Percentiles rank a stretch among this genome's conserved stretches.
Conservation (phyloP, 2,888 invertebrate species). For the Eristalis arbustorum region DNA sequence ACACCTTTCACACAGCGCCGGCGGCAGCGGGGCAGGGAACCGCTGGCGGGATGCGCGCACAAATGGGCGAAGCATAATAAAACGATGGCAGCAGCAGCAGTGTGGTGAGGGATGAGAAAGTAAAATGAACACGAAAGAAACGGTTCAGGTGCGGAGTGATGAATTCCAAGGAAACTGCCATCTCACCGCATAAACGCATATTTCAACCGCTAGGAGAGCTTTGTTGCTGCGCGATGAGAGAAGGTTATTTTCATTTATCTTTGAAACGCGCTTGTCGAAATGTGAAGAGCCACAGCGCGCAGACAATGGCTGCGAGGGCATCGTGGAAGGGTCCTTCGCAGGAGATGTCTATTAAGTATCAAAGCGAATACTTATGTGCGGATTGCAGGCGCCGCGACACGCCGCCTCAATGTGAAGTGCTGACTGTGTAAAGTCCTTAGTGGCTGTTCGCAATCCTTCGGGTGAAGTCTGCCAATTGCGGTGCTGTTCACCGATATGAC, state of each 20-base stretch:
- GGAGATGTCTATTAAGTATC: neutral
- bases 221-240: constrained; percentile 5
- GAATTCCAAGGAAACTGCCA: constrained; percentile 37
- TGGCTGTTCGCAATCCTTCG: neutral
- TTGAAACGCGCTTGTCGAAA: neutral
- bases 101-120: neutral
- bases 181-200: constrained; percentile 26
- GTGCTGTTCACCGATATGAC: too few species aligned
- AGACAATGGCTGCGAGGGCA: neutral
- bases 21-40: neutral
- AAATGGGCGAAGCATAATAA: neutral
- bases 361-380: neutral
- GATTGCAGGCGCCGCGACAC: neutral
- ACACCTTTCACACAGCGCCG: constrained; percentile 6
- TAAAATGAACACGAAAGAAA: constrained; percentile 5
- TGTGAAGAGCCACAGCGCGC: neutral
- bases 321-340: too few species aligned
- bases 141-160: constrained; percentile 34
- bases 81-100: neutral
- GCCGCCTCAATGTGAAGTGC: neutral
- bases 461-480: neutral
- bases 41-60: neutral
- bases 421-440: neutral
- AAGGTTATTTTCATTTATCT: constrained; percentile 26
- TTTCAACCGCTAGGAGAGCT: constrained; percentile 12